Conservation (phyloP, 2,113 vertebrate species). For the Microcebus tavaratra region DNA sequence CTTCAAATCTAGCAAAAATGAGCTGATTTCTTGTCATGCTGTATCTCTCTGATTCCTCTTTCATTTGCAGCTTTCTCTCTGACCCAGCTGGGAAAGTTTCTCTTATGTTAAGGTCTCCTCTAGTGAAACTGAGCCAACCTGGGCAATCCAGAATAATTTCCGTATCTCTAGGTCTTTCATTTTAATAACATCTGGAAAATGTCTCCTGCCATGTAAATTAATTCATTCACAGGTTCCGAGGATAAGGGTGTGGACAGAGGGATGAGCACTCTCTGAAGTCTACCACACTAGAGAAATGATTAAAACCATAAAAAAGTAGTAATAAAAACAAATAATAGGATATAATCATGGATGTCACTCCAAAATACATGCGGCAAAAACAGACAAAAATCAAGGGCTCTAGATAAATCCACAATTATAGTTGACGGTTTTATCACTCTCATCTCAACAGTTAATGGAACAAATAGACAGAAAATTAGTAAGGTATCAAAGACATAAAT, state of each 20-base stretch:
- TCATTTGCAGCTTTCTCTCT: neutral
- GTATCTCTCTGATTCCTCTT: neutral
- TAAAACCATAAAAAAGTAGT: neutral
- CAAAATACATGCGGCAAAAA: neutral
- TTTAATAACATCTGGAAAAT: neutral
- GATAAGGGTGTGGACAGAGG: neutral
- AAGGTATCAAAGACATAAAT: neutral
- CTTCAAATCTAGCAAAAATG: neutral
- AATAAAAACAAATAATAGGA: neutral
- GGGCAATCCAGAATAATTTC: neutral
- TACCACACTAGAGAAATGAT: neutral
- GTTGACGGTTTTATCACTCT: neutral
- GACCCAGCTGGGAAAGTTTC: neutral
- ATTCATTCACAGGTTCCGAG: neutral
- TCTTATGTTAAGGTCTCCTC: neutral
- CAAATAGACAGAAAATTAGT: neutral
- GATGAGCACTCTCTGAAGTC: neutral
- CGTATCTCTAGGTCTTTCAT: neutral
- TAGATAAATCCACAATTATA: neutral
- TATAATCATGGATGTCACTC: neutral
- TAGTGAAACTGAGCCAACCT: neutral
- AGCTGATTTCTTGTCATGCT: neutral
- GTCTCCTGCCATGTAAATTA: neutral
- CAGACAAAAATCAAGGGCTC: neutral
- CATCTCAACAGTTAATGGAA: neutral